phyloP scores from a whole-genome alignment of 2,113 vertebrate species.

The Phylloscopus whistleri region DNA sequence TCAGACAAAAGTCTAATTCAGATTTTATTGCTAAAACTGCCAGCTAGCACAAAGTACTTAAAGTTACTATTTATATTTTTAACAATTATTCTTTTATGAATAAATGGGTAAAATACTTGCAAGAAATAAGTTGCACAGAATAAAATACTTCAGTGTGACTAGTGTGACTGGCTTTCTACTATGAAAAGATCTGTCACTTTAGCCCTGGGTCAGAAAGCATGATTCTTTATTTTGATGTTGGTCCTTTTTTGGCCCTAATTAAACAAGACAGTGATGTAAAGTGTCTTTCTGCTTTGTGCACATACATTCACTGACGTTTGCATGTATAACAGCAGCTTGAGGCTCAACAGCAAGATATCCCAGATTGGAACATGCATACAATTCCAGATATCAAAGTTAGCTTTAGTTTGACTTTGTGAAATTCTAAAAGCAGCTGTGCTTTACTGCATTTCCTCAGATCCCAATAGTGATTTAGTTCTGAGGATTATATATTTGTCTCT shows the following conservation, averaged over 20 bases:
- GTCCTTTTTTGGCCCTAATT: constrained; percentile 61
- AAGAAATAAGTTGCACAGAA: not conserved
- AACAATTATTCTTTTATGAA: not conserved
- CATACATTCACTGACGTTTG: constrained; percentile 33
- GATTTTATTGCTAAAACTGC: not conserved
- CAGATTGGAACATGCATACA: constrained; percentile 52
- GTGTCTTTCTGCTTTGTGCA: constrained; percentile 16
- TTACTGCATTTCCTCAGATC: constrained; percentile 78
- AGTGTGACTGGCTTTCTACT: not conserved
- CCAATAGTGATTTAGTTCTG: constrained; percentile 76
- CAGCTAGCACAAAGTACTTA: not conserved
- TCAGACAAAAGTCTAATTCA: not conserved
- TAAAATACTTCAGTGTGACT: not conserved
- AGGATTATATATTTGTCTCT: constrained; percentile 82
- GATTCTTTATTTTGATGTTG: constrained; percentile 20
- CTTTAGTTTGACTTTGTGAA: constrained; percentile 73
- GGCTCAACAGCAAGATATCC: constrained; percentile 12
- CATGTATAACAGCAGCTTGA: constrained; percentile 40
- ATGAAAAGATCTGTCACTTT: not conserved
- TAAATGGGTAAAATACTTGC: not conserved
- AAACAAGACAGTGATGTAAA: constrained; percentile 62
- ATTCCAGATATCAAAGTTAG: constrained; percentile 76
- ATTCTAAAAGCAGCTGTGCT: constrained; percentile 76
- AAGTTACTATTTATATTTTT: not conserved
- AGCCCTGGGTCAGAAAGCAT: not conserved